A percentile compares a stretch with the other conserved stretches of the same genome.
phyloP scores from a whole-genome alignment of 2,888 invertebrate genomes.

The Microctonus hyperodae region DNA sequence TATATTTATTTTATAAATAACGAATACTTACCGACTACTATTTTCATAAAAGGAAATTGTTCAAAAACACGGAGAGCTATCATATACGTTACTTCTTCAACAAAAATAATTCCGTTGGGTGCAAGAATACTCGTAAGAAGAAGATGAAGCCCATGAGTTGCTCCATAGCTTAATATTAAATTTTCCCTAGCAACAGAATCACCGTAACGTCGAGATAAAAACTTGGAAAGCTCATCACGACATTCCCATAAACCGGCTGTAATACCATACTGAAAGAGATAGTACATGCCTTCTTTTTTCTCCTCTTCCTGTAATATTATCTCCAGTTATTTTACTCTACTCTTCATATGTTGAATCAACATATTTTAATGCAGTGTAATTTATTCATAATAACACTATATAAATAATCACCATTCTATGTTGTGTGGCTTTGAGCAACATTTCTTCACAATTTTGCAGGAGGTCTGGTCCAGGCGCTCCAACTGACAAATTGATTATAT shows the following conservation, averaged over 20 bases:
- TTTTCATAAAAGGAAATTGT: slow-evolving; percentile 66
- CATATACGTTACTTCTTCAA: slow-evolving; percentile 73
- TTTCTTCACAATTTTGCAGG: slow-evolving; percentile 62
- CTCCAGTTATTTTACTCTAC: background rate
- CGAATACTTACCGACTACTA: slow-evolving; percentile 63
- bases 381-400: no score
- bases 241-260: slow-evolving; percentile 64
- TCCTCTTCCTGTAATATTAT: slow-evolving; percentile 52
- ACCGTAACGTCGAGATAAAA: slow-evolving; percentile 63
- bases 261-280: slow-evolving; percentile 68
- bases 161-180: slow-evolving; percentile 69
- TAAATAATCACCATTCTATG: slow-evolving; percentile 62
- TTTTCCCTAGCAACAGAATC: slow-evolving; percentile 63
- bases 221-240: slow-evolving; percentile 64
- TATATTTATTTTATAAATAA: no score
- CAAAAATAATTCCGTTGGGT: slow-evolving; percentile 67
- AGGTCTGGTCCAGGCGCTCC: slow-evolving; percentile 68
- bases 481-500: slow-evolving; percentile 64
- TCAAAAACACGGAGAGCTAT: slow-evolving; percentile 67
- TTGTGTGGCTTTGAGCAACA: slow-evolving; percentile 63
- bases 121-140: slow-evolving; percentile 67
- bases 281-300: slow-evolving; percentile 56
- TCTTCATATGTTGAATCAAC: background rate
- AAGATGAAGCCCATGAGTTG: slow-evolving; percentile 69
- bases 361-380: background rate